Evolutionary conservation across 2,888 invertebrate genomes (phyloP).

Genomic region (Miltochrista miniata): DNA sequence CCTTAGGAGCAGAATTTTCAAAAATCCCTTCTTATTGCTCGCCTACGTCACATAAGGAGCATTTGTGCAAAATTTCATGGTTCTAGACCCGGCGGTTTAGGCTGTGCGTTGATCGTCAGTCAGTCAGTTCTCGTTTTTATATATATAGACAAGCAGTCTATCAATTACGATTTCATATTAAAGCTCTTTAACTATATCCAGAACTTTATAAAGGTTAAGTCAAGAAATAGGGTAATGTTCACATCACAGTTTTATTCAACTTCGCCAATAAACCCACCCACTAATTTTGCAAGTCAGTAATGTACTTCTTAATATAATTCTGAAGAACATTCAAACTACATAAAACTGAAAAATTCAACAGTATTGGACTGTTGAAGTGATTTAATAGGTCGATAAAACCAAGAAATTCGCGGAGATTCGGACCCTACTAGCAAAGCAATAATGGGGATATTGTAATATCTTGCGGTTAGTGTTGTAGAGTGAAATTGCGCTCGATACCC

Average conservation of each 20-base stretch:
- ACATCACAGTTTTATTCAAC: neutral
- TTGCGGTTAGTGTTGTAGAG: constrained; percentile 6
- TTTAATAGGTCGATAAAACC: constrained; percentile 17
- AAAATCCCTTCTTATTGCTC: too few relatives aligned
- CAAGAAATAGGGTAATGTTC: too few relatives aligned
- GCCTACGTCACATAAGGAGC: too few relatives aligned
- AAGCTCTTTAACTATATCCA: too few relatives aligned
- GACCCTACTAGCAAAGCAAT: constrained; percentile 14
- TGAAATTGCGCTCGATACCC: constrained; percentile 15
- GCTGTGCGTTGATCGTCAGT: too few relatives aligned
- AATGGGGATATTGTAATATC: constrained; percentile 17
- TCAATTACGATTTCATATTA: too few relatives aligned
- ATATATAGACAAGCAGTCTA: too few relatives aligned
- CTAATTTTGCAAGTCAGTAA: constrained; percentile 13
- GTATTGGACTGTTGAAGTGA: constrained; percentile 17
- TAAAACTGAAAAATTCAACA: constrained; percentile 17
- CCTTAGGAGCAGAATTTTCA: too few relatives aligned
- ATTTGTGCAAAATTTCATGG: too few relatives aligned
- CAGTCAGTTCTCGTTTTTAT: too few relatives aligned
- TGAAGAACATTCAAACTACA: constrained; percentile 17
- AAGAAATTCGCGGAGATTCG: constrained; percentile 14
- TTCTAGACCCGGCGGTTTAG: too few relatives aligned
- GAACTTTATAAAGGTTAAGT: too few relatives aligned
- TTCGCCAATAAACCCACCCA: constrained; percentile 9
- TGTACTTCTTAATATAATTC: constrained; percentile 15